phyloP scores from a whole-genome alignment of 1,140 invertebrate genomes.

The Pararge aegeria region DNA sequence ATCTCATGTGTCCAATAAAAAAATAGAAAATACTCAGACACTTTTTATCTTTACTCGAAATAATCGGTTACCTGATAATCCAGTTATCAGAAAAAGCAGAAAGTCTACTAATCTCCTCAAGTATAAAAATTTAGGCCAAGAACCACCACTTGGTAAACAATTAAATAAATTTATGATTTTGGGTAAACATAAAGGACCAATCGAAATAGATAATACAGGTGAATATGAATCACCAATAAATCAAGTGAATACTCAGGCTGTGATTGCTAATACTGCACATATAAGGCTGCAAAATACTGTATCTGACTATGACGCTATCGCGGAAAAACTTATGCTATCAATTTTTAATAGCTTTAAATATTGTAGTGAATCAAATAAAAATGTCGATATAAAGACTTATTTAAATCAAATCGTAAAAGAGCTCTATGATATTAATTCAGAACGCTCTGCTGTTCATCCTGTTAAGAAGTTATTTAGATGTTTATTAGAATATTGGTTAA shows the following conservation, averaged over 20 bases:
- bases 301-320: slow-evolving; percentile 48
- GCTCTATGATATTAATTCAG: slow-evolving; percentile 44
- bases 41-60: slow-evolving; percentile 35
- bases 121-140: slow-evolving; percentile 50
- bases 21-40: slow-evolving; percentile 16
- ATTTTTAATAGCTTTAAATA: slow-evolving; percentile 41
- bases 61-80: slow-evolving; percentile 14
- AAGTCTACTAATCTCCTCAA: slow-evolving; percentile 67
- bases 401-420: slow-evolving; percentile 53
- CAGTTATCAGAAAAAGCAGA: slow-evolving; percentile 47
- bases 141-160: slow-evolving; percentile 48
- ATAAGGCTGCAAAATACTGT: slow-evolving; percentile 36
- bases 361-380: slow-evolving; percentile 10
- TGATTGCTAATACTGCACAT: slow-evolving; percentile 24
- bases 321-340: slow-evolving; percentile 49
- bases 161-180: slow-evolving; percentile 51
- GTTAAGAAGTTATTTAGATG: slow-evolving; percentile 55
- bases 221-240: slow-evolving; percentile 13
- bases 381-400: slow-evolving; percentile 35
- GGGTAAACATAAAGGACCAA: slow-evolving; percentile 33
- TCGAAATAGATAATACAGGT: slow-evolving; percentile 1
- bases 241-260: slow-evolving; percentile 28
- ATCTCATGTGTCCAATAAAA: background rate
- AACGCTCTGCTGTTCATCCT: slow-evolving; percentile 39
- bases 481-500: slow-evolving; percentile 61